Evolutionary conservation across 2,888 invertebrate species (phyloP), one percentile per base, ranked within the genome.

Genomic region (Teinopalpus imperialis): DNA sequence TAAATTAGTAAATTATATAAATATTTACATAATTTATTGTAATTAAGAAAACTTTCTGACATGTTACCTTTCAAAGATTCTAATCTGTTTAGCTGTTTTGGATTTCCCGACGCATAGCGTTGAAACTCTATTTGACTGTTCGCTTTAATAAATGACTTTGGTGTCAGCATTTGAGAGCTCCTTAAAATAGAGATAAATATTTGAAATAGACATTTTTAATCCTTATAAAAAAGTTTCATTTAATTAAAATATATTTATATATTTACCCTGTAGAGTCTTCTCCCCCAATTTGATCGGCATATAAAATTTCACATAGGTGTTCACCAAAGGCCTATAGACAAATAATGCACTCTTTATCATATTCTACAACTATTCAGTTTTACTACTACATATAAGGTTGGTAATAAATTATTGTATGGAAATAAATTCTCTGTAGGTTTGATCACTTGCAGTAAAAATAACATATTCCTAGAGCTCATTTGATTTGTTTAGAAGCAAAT

Each of bases 121-220:
- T 91, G 90, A 44, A 94, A 90, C 66, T 95, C 95, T 39, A 94
- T 93, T 75, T 96, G 94, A 64, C 96, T 97, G 78, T 96, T 97
- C 43, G 95, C 96, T 82, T 96, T 96, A 74, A 97, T 96, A 73
- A 96, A 96, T 9, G 96, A 95, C 74, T 96, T 96, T 2, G 96
- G 96, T 41, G 95, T 94, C 49, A 93, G 91, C 86, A 93, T 91
- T 61, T 92, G 92, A 60, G 92, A 85, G 66, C 92, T 93, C 30
- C 86, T 86, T 62, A 27, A 71, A 75, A 30, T 31, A 13, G 27
- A n/a, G 20, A 43, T 48, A 34, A 26, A 27, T 32, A 10, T 46
- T 29, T 24, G 16, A n/a, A n/a, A n/a, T n/a, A n/a, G n/a, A n/a
- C n/a, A n/a, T n/a, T n/a, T n/a, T n/a, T n/a, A 31, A 36, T 24